Percentiles rank a stretch among this genome's conserved stretches.
phyloP scores from a whole-genome alignment of 1,140 invertebrate species.

The Sinella curviseta region DNA sequence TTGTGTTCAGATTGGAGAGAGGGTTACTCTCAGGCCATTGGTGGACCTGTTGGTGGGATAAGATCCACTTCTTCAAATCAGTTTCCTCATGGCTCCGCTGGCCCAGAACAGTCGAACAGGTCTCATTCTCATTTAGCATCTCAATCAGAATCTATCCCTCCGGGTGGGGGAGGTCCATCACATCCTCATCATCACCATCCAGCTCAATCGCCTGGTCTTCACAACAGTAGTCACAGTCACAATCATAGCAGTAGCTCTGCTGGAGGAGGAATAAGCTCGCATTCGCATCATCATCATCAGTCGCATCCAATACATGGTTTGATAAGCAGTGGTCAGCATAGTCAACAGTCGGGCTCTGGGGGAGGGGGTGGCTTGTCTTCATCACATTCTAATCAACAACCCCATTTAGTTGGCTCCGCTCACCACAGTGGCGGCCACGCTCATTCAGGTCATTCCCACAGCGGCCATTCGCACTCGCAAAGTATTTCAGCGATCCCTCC shows the following conservation, averaged over 20 bases:
- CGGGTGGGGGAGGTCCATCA: background rate
- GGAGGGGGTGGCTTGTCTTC: too few relatives aligned
- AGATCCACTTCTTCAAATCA: background rate
- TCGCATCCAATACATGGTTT: constrained; percentile 3
- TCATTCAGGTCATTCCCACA: constrained; percentile 6
- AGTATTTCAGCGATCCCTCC: constrained; percentile 1
- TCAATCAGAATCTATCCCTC: background rate
- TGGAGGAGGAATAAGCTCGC: background rate
- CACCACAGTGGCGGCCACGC: background rate
- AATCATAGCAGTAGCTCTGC: background rate
- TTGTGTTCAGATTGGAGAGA: constrained; percentile 29
- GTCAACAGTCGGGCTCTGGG: background rate
- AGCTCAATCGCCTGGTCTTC: background rate
- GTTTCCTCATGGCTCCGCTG: background rate
- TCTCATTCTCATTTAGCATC: constrained; percentile 16
- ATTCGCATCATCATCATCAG: background rate
- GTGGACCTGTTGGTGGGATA: background rate
- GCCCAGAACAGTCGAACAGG: background rate
- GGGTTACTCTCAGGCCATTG: constrained; percentile 12
- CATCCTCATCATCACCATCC: constrained; percentile 27
- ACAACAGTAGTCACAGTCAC: background rate
- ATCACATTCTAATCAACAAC: background rate
- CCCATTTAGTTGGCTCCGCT: background rate
- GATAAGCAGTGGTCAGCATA: background rate
- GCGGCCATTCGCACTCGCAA: constrained; percentile 10